Evolutionary conservation across 2,797 vertebrate species (phyloP), one percentile per base, ranked within the genome.

Genomic region (Nyctibius grandis): DNA sequence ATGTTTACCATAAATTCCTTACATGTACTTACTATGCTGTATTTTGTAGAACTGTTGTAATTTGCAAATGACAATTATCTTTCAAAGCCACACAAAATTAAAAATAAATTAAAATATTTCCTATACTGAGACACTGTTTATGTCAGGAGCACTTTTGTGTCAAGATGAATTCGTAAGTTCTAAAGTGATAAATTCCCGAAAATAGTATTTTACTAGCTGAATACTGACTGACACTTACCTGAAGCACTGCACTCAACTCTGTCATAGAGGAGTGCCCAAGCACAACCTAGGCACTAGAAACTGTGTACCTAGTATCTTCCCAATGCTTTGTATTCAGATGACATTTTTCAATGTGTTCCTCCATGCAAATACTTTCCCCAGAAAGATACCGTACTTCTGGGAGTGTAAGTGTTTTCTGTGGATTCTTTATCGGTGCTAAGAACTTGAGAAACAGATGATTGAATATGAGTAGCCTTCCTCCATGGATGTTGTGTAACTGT

Each of bases 341-440:
- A 87, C 36, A 85, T 95, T 92, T 97, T 95, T 92, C 85, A 92
- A 84, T 94, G 64, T 33, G 34, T 19, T 91, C 16, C 72, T 89
- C 54, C 26, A 29, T 56, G 20, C 31, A 84, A 94, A 89, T 74
- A 50, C 22, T 84, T 91, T 81, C 34, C 50, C 38, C 54, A 56
- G 69, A 93, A 95, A 85, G 29, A 47, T 72, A 88, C 34, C 85
- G 14, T 21, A 25, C 88, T 14, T 64, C 33, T 92, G 83, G 59
- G 77, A 81, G 15, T 5, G 4, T 12, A 77, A 31, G 36, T 72
- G 44, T 74, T 94, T 93, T 91, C 79, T 88, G 56, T 8, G 11
- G 34, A 9, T 50, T 84, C 29, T 91, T 85, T 96, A 92, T 45
- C 80, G 51, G 67, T 67, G 25, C 29, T 67, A 85, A 81, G 74